Conservation (phyloP, 2,888 invertebrate species). For the Apodemia duryi region DNA sequence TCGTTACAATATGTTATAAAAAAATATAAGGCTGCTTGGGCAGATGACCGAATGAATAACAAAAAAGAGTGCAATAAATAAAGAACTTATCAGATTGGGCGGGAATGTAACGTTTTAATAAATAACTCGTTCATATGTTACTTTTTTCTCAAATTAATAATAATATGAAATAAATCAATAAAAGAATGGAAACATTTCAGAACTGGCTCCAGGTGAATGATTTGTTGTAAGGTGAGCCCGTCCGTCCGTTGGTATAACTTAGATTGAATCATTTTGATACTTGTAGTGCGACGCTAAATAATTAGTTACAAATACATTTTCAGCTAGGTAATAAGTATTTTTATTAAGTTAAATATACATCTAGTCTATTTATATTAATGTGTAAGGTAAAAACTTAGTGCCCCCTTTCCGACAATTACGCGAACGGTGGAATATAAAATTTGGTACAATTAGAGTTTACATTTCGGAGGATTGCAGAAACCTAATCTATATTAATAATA, state of each 20-base stretch:
- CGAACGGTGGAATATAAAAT: too few relatives aligned
- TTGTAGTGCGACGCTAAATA: conserved; percentile 32
- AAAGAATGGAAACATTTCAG: conserved; percentile 73
- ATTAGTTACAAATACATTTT: neutral
- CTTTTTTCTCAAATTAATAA: conserved; percentile 68
- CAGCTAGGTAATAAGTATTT: too few relatives aligned
- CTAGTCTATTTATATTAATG: too few relatives aligned
- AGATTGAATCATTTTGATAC: conserved; percentile 44
- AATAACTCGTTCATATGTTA: conserved; percentile 54
- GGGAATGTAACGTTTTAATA: conserved; percentile 63
- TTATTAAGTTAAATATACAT: too few relatives aligned
- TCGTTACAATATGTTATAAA: conserved; percentile 25
- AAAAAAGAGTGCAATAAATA: conserved; percentile 46
- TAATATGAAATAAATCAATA: conserved; percentile 77
- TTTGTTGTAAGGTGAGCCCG: conserved; percentile 74
- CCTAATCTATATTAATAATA: too few relatives aligned
- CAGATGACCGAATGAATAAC: conserved; percentile 42
- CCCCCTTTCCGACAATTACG: too few relatives aligned
- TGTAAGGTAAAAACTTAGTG: too few relatives aligned
- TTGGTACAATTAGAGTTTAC: too few relatives aligned
- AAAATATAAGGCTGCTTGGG: conserved; percentile 28
- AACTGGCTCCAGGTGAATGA: conserved; percentile 67
- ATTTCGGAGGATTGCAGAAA: too few relatives aligned
- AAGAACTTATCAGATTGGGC: conserved; percentile 65
- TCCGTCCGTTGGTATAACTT: conserved; percentile 40